A percentile compares a stretch with the other conserved stretches of the same genome.
These are phyloP conservation scores for Centropyge bicolor DNA, from an alignment of 2,797 vertebrate genomes.

Conservation along the genomic window DNA sequence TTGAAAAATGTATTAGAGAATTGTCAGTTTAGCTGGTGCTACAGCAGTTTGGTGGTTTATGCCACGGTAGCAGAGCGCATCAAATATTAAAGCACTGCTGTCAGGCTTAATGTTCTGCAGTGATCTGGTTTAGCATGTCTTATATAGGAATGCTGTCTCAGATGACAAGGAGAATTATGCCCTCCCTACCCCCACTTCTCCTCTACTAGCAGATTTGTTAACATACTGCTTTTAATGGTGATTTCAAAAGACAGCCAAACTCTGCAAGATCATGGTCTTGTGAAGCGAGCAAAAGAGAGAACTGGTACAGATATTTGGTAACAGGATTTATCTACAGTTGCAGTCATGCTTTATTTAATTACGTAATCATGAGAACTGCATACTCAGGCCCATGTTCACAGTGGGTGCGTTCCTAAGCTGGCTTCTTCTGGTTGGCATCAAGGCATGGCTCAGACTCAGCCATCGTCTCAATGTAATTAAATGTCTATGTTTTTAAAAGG, in stretches of 20 bases:
- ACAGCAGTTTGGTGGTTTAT: slow-evolving; percentile 67
- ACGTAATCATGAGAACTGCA: slow-evolving; percentile 37
- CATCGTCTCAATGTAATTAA: slow-evolving; percentile 19
- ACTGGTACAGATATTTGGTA: slow-evolving; percentile 54
- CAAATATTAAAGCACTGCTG: slow-evolving; percentile 82
- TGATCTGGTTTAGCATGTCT: slow-evolving; percentile 83
- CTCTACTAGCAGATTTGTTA: slow-evolving; percentile 66
- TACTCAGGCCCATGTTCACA: slow-evolving; percentile 34
- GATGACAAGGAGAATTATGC: slow-evolving; percentile 76
- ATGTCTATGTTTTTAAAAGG: neutral
- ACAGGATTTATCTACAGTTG: slow-evolving; percentile 43
- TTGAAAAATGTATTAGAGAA: slow-evolving; percentile 65
- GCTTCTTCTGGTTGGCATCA: slow-evolving; percentile 19
- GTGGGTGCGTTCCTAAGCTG: slow-evolving; percentile 3
- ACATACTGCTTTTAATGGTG: slow-evolving; percentile 73
- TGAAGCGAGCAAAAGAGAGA: slow-evolving; percentile 44
- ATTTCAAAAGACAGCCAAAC: slow-evolving; percentile 71
- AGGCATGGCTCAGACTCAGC: slow-evolving; percentile 15
- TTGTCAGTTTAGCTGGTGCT: slow-evolving; percentile 62
- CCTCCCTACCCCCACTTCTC: slow-evolving; percentile 43
- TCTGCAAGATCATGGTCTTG: slow-evolving; percentile 50
- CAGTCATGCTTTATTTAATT: slow-evolving; percentile 48
- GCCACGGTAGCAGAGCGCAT: slow-evolving; percentile 75
- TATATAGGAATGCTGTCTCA: slow-evolving; percentile 77
- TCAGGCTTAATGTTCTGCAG: slow-evolving; percentile 83